Base-by-base conservation (phyloP, 2,113 vertebrate genomes). In the Falcunculus frontatus region DNA sequence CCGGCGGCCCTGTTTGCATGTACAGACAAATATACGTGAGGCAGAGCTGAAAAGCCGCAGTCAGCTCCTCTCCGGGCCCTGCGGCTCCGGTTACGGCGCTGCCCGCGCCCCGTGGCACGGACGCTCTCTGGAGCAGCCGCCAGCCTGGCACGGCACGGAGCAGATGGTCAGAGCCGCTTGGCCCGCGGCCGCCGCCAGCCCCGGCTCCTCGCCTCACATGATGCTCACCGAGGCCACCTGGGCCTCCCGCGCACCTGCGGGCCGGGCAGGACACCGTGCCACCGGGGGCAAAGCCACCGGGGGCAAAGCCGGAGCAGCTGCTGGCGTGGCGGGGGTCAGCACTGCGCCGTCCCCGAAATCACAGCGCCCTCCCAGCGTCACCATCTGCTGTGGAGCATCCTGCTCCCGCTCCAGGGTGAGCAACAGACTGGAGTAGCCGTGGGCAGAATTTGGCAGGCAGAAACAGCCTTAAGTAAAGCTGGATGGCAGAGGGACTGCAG, bases 111-210 rank as follows among this genome's bases (percentile, higher is more conserved):
- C 15, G 53, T 7, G 50, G 92, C 93, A 94, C 74, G 73, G 96
- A 46, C 69, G 55, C 94, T 78, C 67, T 90, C 87, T 14, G 84
- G 8, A 37, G 89, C 96, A 62, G 81, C 95, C 80, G 20, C 72
- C 65, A 21, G 90, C 74, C 80, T 77, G 81, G 89, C 93, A 69
- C 78, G 25, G 90, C 49, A 1, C 13, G 2, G 85, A 97, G 96
- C 97, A 98, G 97, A 98, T 98, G 97, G 97, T 55, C 92, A 56
- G 80, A 90, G 95, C 41, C 26, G 63, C 75, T 95, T 97, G 97
- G 97, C 97, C 82, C 49, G 18, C 49, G 29, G 95, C 95, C 78
- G n/a, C 32, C 53, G 92, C 90, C 95, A 91, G 94, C 90, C 81
- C 17, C 37, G 22, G 93, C 90, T 96, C 86, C 90, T 93, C 50